Evolutionary conservation across 23 tunicate genomes (phyloP), one percentile per base, ranked within the genome.

Genomic region (Pegea sp.): DNA sequence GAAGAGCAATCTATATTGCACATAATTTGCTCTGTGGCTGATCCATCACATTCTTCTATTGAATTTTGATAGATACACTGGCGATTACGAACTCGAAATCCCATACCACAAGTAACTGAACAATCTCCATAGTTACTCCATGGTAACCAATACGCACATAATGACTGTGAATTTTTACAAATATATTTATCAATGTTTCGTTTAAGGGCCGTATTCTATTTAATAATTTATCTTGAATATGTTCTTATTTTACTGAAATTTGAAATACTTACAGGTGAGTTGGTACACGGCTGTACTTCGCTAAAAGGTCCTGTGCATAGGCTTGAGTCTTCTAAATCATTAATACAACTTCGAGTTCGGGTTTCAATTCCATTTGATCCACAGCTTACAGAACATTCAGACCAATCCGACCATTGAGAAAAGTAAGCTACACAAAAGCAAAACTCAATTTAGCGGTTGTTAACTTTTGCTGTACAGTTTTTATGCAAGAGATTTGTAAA

Each of bases 1-100:
- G 26, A 25, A 8, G 64, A 60, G 34, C 90, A 77, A 11, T 48
- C 49, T 18, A 38, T 28, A 27, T 57, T 64, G 31, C 90, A 77
- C 1, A 59, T 30, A 20, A 50, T 19, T 29, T 48, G 34, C 22
- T 68, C 71, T 3, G 49, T 42, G 8, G 63, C 58, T 13, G 30
- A 28, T 23, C 66, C 64, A n/a, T 53, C 65, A 26, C 66, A 48
- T 33, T 6, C 46, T 16, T 8, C 46, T 16, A 11, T 16, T 38
- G 13, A 11, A 16, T 31, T 32, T 24, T 60, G 60, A 22, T 52
- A 48, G 33, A 52, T 30, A 30, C 69, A 64, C 11, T 5, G 24
- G 13, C 69, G 52, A 5, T 31, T 54, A 22, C 69, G 52, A 22
- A 31, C 52, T 30, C 48, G 32, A 13, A 43, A 52, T 18, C 69